A percentile compares a stretch with the other conserved stretches of the same genome.
phyloP scores from a whole-genome alignment of 2,113 vertebrate genomes.

The Heterochromis multidens region DNA sequence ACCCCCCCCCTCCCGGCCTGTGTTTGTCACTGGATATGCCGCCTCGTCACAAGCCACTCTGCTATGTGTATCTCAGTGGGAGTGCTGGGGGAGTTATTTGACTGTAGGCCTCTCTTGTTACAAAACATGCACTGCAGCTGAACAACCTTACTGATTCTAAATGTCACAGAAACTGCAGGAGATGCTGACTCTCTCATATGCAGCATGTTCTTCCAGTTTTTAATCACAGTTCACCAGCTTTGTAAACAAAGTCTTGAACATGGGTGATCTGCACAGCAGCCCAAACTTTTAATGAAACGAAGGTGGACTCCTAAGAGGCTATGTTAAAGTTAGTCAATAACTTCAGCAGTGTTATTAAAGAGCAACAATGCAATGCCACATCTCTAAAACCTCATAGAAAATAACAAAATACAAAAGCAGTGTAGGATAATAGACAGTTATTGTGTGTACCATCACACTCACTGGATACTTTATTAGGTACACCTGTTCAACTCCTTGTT shows the following conservation, averaged over 20 bases:
- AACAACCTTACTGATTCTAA: slow-evolving; percentile 42
- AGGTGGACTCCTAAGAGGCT: background rate
- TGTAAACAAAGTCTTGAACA: background rate
- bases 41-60: slow-evolving; percentile 14
- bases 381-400: background rate
- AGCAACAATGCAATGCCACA: background rate
- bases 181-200: background rate
- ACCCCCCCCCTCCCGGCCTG: background rate
- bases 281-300: background rate
- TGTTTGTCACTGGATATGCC: slow-evolving; percentile 58
- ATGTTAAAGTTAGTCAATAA: background rate
- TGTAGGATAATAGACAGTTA: too few species aligned
- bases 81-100: slow-evolving; percentile 35
- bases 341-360: background rate
- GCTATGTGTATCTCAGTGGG: slow-evolving; percentile 24
- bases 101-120: slow-evolving; percentile 50
- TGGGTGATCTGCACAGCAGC: slow-evolving; percentile 7
- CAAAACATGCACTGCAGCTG: slow-evolving; percentile 59
- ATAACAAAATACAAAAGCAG: background rate
- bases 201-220: background rate
- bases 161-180: slow-evolving; percentile 38
- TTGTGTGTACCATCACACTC: too few species aligned
- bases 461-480: background rate
- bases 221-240: background rate
- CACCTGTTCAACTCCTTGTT: too few species aligned